Evolutionary conservation across 2,888 invertebrate species (phyloP).

Genomic region (Pilophorus perplexus): DNA sequence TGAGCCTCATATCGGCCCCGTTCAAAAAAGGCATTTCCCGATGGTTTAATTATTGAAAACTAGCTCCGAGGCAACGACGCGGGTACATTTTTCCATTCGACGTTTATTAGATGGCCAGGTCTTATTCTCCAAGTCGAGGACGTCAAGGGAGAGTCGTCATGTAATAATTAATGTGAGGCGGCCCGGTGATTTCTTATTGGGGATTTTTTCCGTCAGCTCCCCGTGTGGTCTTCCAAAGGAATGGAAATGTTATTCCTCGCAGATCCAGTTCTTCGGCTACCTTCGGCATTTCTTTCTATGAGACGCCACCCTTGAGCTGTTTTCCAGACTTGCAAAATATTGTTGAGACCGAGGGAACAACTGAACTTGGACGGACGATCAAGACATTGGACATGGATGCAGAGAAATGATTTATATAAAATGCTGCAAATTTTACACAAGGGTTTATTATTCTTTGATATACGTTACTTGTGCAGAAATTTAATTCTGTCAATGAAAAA

Average conservation of each 20-base stretch:
- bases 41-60: conserved; percentile 20
- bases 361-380: too few species aligned
- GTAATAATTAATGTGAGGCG: conserved; percentile 23
- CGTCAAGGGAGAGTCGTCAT: conserved; percentile 20
- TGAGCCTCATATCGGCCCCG: conserved; percentile 9
- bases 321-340: too few species aligned
- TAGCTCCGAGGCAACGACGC: not conserved
- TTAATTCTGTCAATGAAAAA: too few species aligned
- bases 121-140: not conserved
- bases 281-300: conserved; percentile 10
- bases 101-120: not conserved
- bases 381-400: too few species aligned
- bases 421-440: too few species aligned
- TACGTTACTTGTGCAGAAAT: too few species aligned
- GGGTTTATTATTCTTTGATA: too few species aligned
- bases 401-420: too few species aligned
- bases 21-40: conserved; percentile 8
- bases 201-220: conserved; percentile 13
- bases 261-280: conserved; percentile 13
- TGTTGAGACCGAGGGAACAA: too few species aligned
- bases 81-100: not conserved
- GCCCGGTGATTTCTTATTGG: conserved; percentile 13
- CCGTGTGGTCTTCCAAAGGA: conserved; percentile 16
- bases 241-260: conserved; percentile 26
- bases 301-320: too few species aligned